Percentiles rank a stretch among this genome's conserved stretches.
phyloP scores from a whole-genome alignment of 2,888 invertebrate species.

The Luffia ferchaultella region DNA sequence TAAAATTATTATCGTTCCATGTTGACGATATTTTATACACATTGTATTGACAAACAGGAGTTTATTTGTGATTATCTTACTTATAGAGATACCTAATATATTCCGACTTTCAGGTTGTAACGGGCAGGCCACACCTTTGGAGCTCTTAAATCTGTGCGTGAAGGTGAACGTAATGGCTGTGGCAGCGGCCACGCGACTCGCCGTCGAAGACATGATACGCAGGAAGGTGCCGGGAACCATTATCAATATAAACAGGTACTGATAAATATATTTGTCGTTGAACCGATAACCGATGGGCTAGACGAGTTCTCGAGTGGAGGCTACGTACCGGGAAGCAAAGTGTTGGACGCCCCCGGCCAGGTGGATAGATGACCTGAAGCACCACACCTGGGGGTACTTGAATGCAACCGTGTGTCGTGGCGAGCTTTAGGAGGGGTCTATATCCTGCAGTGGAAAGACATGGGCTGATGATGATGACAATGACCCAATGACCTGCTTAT shows the following conservation, averaged over 20 bases:
- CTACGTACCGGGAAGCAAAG: background rate
- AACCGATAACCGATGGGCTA: background rate
- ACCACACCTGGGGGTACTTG: background rate
- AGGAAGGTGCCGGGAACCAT: constrained; percentile 43
- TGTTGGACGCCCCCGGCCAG: background rate
- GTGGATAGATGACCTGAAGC: background rate
- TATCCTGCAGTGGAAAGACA: no score
- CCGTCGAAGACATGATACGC: constrained; percentile 49
- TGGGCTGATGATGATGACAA: no score
- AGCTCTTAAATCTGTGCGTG: background rate
- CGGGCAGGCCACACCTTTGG: background rate
- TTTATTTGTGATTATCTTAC: no score
- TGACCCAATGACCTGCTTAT: no score
- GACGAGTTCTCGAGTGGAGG: background rate
- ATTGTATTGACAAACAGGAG: no score
- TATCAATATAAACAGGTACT: constrained; percentile 48
- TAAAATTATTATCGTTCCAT: no score
- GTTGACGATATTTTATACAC: no score
- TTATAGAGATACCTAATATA: background rate
- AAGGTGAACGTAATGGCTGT: constrained; percentile 44
- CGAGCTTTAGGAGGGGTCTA: background rate
- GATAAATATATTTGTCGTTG: background rate
- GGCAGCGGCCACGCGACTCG: constrained; percentile 48
- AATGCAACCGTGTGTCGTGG: background rate
- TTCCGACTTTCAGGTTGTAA: constrained; percentile 1